Percentiles rank a stretch among this genome's conserved stretches.
Conservation (phyloP, 1,140 invertebrate species). For the Halyomorpha halys region DNA sequence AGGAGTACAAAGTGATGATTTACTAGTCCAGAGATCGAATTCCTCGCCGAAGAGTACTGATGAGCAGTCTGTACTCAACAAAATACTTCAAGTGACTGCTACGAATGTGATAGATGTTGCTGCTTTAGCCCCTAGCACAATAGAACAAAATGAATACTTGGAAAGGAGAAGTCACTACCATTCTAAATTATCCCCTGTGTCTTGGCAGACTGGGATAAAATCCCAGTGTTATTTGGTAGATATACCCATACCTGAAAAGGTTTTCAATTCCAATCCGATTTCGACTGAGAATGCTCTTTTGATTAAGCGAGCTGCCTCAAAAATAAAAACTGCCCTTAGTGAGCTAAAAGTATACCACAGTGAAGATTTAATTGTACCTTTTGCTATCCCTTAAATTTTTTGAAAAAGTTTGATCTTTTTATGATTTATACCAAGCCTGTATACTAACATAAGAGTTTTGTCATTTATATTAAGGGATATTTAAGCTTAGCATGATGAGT, state of each 20-base stretch:
- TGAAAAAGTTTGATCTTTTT: too few species aligned
- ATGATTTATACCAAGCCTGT: too few species aligned
- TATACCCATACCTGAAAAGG: slow-evolving; percentile 5
- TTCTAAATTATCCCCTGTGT: slow-evolving; percentile 37
- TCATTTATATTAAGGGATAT: too few species aligned
- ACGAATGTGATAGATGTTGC: slow-evolving; percentile 81
- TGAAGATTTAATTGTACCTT: too few species aligned
- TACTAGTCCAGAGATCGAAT: slow-evolving; percentile 47
- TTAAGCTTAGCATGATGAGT: too few species aligned
- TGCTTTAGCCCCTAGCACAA: slow-evolving; percentile 62
- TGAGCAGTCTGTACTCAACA: slow-evolving; percentile 76
- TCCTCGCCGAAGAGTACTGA: slow-evolving; percentile 67
- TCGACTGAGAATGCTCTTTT: neutral
- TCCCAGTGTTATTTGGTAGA: neutral
- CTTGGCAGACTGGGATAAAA: neutral
- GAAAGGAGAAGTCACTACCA: slow-evolving; percentile 63
- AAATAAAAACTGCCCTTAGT: too few species aligned
- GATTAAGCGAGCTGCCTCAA: too few species aligned
- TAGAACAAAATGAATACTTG: slow-evolving; percentile 68
- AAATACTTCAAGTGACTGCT: slow-evolving; percentile 77
- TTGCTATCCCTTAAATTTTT: too few species aligned
- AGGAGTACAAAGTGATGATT: slow-evolving; percentile 50
- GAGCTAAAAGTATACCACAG: too few species aligned
- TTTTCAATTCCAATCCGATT: neutral
- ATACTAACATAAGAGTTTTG: too few species aligned